phyloP scores from a whole-genome alignment of 1,140 invertebrate species.

The Tenebrio molitor region DNA sequence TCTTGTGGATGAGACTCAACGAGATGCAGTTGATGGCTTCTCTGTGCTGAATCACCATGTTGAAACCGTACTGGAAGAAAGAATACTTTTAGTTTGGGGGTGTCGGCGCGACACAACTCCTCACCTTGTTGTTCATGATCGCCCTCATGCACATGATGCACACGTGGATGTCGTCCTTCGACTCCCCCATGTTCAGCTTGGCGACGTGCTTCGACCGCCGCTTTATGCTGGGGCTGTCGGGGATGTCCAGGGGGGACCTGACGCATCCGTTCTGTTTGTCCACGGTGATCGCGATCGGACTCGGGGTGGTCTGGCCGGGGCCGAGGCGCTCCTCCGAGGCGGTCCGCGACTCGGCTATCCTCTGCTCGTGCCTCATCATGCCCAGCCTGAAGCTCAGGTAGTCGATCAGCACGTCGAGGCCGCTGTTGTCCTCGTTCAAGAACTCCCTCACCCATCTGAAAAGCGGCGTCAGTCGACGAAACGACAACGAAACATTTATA shows the following conservation, averaged over 20 bases:
- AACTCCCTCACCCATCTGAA: conserved; percentile 98
- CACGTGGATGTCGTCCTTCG: conserved; percentile 98
- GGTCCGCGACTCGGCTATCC: conserved; percentile 79
- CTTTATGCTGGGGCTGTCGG: conserved; percentile 79
- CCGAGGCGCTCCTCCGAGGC: conserved; percentile 78
- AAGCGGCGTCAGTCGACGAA: conserved; percentile 16
- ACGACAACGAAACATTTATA: neutral
- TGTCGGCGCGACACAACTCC: too few relatives aligned
- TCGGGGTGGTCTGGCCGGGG: conserved; percentile 53
- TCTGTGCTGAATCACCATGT: conserved; percentile 97
- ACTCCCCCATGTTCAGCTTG: conserved; percentile 96
- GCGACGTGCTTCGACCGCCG: conserved; percentile 87
- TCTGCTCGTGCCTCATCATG: conserved; percentile 92
- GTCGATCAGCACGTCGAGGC: conserved; percentile 96
- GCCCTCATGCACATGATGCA: conserved; percentile 99
- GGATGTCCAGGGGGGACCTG: conserved; percentile 73
- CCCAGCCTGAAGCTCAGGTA: conserved; percentile 95
- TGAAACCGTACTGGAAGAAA: conserved; percentile 99
- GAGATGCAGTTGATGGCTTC: conserved; percentile 99
- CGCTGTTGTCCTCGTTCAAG: conserved; percentile 95
- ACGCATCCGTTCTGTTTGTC: conserved; percentile 70
- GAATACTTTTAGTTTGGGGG: too few relatives aligned
- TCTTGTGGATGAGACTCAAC: conserved; percentile 96
- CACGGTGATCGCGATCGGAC: conserved; percentile 47
- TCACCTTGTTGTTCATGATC: conserved; percentile 99